Percentiles rank a stretch among this genome's conserved stretches.
phyloP scores from a whole-genome alignment of 1,140 invertebrate species.

The Drosophila pallidifrons region DNA sequence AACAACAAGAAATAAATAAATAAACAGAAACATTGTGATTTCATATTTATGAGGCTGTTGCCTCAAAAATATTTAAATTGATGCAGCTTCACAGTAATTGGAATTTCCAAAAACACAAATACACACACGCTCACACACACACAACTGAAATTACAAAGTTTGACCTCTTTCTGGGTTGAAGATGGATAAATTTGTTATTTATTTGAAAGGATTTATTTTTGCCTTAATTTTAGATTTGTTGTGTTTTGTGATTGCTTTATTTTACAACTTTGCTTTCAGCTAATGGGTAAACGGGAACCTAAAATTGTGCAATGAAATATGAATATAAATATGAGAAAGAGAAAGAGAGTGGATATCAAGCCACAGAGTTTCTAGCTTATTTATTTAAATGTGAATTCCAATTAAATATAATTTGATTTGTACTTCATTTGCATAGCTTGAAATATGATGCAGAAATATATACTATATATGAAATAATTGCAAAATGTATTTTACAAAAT shows the following conservation, averaged over 20 bases:
- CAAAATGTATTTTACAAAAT: no score
- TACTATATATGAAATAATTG: not conserved
- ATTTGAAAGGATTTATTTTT: conserved; percentile 47
- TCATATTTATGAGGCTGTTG: conserved; percentile 59
- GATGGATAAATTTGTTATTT: conserved; percentile 62
- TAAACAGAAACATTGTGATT: conserved; percentile 58
- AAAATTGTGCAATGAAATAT: not conserved
- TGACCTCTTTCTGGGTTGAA: conserved; percentile 38
- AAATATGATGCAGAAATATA: not conserved
- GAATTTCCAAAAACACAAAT: conserved; percentile 36
- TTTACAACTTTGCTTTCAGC: not conserved
- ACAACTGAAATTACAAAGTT: conserved; percentile 54
- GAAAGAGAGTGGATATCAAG: not conserved
- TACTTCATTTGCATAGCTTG: not conserved
- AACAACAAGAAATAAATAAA: conserved; percentile 29
- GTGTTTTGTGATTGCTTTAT: not conserved
- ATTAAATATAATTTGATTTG: conserved; percentile 2
- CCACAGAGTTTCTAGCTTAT: not conserved
- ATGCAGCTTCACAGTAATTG: conserved; percentile 48
- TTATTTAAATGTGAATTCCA: conserved; percentile 5
- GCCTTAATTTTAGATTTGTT: conserved; percentile 1
- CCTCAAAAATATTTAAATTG: conserved; percentile 58
- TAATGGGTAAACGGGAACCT: not conserved
- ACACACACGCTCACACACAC: conserved; percentile 31
- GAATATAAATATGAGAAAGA: not conserved